Evolutionary conservation across 2,888 invertebrate species (phyloP).

Genomic region (Meiosimyza decipiens): DNA sequence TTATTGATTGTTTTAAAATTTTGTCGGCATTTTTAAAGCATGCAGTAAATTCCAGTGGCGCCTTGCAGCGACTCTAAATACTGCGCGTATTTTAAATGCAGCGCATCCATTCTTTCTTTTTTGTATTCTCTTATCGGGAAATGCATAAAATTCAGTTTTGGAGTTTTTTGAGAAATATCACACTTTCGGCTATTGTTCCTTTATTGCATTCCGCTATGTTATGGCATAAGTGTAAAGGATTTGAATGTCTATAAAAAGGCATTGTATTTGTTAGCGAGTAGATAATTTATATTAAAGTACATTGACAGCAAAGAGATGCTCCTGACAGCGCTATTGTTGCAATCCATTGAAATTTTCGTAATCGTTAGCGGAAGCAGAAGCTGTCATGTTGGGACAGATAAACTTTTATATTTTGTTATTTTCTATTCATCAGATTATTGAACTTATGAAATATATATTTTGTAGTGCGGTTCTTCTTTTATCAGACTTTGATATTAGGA

Average conservation of each 20-base stretch:
- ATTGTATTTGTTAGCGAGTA: background rate
- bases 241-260: too few relatives aligned
- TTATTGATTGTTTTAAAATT: too few relatives aligned
- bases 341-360: background rate
- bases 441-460: too few relatives aligned
- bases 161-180: background rate
- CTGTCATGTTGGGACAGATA: too few relatives aligned
- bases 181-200: background rate
- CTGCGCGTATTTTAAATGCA: conserved; percentile 1
- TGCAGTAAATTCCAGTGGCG: background rate
- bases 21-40: too few relatives aligned
- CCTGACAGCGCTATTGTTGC: background rate
- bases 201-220: background rate
- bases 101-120: background rate
- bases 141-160: background rate
- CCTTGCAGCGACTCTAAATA: background rate
- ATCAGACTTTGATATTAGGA: too few relatives aligned
- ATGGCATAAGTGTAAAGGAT: too few relatives aligned
- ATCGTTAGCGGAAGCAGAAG: conserved; percentile 5
- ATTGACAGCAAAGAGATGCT: background rate
- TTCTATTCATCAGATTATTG: too few relatives aligned
- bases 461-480: too few relatives aligned
- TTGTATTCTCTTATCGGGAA: background rate
- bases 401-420: too few relatives aligned
- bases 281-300: conserved; percentile 23